Conservation (phyloP, 2,888 invertebrate species). For the Cheilosia grossa region DNA sequence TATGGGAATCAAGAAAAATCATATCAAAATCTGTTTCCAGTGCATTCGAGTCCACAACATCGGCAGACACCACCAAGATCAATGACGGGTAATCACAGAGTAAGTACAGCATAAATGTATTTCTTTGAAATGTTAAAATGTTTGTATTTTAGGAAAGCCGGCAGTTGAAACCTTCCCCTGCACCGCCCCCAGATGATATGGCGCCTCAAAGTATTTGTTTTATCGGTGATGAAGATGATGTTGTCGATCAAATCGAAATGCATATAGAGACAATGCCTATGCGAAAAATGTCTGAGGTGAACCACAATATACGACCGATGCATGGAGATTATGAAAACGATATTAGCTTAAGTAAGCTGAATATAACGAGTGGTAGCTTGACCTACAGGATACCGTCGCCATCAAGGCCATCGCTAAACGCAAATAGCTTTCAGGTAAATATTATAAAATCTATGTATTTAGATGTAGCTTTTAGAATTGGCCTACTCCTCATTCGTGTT, state of each 20-base stretch:
- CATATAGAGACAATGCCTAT: conserved; percentile 80
- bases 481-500: no score
- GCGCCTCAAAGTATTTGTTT: conserved; percentile 97
- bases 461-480: neutral
- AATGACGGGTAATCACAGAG: conserved; percentile 70
- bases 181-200: conserved; percentile 91
- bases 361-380: conserved; percentile 93
- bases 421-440: conserved; percentile 88
- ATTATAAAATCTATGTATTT: neutral
- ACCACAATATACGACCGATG: conserved; percentile 47
- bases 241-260: conserved; percentile 82
- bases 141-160: conserved; percentile 76
- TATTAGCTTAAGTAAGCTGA: conserved; percentile 89
- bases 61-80: conserved; percentile 86
- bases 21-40: conserved; percentile 81
- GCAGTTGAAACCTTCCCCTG: conserved; percentile 76
- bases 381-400: conserved; percentile 96
- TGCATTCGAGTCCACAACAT: conserved; percentile 88
- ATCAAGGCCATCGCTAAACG: conserved; percentile 88
- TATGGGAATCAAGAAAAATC: conserved; percentile 85
- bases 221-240: conserved; percentile 88
- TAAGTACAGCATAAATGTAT: conserved; percentile 19
- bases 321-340: conserved; percentile 84
- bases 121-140: conserved; percentile 1
- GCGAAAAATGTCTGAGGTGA: conserved; percentile 78